phyloP scores from a whole-genome alignment of 2,888 invertebrate genomes.

The Tethea ocularis region DNA sequence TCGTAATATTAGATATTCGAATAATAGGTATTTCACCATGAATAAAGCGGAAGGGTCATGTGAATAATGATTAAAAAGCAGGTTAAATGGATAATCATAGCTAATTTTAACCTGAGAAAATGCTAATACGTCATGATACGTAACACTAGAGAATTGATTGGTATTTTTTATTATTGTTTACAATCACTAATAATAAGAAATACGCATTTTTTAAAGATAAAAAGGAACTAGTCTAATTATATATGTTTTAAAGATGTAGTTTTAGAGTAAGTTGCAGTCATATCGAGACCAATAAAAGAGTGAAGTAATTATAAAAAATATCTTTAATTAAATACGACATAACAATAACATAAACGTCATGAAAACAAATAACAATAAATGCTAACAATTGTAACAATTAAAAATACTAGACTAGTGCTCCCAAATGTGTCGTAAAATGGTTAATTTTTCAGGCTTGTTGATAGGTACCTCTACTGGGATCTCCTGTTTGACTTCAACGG shows the following conservation, averaged over 20 bases:
- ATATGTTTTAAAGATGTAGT: neutral
- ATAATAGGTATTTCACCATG: constrained; percentile 47
- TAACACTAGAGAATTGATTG: neutral
- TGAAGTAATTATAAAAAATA: constrained; percentile 16
- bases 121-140: constrained; percentile 6
- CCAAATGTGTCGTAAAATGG: constrained; percentile 58
- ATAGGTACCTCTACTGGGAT: constrained; percentile 38
- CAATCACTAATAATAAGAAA: neutral
- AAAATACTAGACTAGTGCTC: constrained; percentile 41
- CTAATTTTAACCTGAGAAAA: constrained; percentile 10
- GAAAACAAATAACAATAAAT: constrained; percentile 31
- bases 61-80: neutral
- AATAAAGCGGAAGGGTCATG: constrained; percentile 29
- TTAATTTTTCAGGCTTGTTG: constrained; percentile 44
- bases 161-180: neutral
- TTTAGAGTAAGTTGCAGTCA: neutral
- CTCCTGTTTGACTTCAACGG: constrained; percentile 44
- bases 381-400: constrained; percentile 21
- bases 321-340: constrained; percentile 21
- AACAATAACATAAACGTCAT: constrained; percentile 28
- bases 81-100: neutral
- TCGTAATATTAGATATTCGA: constrained; percentile 28
- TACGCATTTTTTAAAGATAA: neutral
- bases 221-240: neutral
- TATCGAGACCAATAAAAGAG: constrained; percentile 5